A percentile compares a stretch with the other conserved stretches of the same genome.
Evolutionary conservation across 30 jellyfish, hydroid and myxozoan species (phyloP).

Genomic region (Turritopsis dohrnii): DNA sequence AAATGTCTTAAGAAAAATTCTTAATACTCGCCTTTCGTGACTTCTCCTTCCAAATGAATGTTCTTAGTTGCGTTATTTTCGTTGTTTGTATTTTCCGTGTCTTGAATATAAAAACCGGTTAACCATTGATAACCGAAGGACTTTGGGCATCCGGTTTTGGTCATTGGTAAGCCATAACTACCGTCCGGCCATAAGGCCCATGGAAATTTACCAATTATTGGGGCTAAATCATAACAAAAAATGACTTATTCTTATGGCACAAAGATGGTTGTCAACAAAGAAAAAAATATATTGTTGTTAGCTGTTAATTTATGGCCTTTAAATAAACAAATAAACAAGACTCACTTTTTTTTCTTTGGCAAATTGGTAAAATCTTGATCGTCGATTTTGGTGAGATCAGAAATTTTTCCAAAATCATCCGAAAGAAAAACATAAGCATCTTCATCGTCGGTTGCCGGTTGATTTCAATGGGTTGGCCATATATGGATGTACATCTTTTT

Average conservation of each 20-base stretch:
- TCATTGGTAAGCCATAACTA: conserved; percentile 44
- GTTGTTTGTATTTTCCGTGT: conserved; percentile 35
- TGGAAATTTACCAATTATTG: conserved; percentile 36
- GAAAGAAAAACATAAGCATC: background rate
- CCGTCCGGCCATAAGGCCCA: conserved; percentile 66
- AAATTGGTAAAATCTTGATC: background rate
- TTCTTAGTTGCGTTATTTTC: conserved; percentile 23
- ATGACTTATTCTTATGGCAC: background rate
- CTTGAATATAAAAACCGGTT: conserved; percentile 30
- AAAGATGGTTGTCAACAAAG: background rate
- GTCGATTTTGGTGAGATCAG: background rate
- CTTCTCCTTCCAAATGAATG: conserved; percentile 31
- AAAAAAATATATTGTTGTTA: background rate
- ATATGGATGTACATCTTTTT: background rate
- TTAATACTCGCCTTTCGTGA: conserved; percentile 38
- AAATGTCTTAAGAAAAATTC: too few species aligned
- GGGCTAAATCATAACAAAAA: conserved; percentile 20
- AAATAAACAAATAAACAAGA: background rate
- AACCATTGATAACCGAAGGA: conserved; percentile 23
- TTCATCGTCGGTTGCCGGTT: background rate
- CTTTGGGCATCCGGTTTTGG: conserved; percentile 44
- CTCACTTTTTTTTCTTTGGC: conserved; percentile 8
- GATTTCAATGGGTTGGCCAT: conserved; percentile 13
- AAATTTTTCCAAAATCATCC: background rate
- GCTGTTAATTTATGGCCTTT: too few species aligned